phyloP scores from a whole-genome alignment of 2,113 vertebrate genomes.

The Cranoglanis bouderius region DNA sequence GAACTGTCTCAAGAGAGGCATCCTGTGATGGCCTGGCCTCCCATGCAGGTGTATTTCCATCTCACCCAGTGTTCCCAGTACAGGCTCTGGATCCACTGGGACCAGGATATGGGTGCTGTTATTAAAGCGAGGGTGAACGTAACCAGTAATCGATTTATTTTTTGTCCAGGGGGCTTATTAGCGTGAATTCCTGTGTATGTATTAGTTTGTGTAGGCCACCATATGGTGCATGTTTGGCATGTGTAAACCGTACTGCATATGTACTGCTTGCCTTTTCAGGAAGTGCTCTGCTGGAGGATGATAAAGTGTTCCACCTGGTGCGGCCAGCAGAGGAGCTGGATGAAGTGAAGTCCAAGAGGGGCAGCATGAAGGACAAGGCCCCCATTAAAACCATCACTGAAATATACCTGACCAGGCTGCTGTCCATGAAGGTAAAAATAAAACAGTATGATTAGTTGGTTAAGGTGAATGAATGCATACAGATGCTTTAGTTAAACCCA shows the following conservation, averaged over 20 bases:
- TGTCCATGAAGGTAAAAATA: constrained; percentile 89
- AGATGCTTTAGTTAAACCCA: not conserved
- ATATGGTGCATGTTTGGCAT: not conserved
- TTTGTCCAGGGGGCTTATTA: not conserved
- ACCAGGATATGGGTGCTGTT: not conserved
- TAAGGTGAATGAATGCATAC: not conserved
- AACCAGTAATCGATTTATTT: not conserved
- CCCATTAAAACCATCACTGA: constrained; percentile 97
- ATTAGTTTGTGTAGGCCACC: not conserved
- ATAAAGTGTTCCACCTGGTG: constrained; percentile 93
- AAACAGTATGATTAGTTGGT: not conserved
- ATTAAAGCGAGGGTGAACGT: not conserved
- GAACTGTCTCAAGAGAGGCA: not conserved
- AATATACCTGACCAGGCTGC: constrained; percentile 96
- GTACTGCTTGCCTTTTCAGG: constrained; percentile 67
- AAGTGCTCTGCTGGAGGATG: constrained; percentile 91
- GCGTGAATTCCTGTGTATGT: not conserved
- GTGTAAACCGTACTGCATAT: not conserved
- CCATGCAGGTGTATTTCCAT: not conserved
- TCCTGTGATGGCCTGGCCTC: not conserved
- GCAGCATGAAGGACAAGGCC: constrained; percentile 92
- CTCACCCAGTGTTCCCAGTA: not conserved
- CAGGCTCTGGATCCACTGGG: not conserved
- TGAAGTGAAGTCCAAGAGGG: constrained; percentile 88
- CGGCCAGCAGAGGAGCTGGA: constrained; percentile 88